Conservation (phyloP, 2,888 invertebrate species). For the Macropis europaea region DNA sequence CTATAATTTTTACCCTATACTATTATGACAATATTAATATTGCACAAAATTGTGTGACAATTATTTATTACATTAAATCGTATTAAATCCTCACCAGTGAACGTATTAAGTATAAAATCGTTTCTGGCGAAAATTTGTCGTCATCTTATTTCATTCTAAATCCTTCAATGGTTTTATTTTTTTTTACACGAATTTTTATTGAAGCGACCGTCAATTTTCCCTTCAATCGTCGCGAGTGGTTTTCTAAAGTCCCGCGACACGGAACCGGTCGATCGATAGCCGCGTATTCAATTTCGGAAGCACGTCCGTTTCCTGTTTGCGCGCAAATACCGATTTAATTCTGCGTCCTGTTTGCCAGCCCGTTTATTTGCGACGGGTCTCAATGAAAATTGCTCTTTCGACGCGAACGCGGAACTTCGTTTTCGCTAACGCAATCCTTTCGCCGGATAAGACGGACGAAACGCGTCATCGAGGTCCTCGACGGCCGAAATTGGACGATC, state of each 20-base stretch:
- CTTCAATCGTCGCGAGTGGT: not conserved
- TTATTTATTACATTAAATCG: too few relatives aligned
- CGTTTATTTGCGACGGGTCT: slow-evolving; percentile 56
- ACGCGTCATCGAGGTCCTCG: not conserved
- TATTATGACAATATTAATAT: too few relatives aligned
- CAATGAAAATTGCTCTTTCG: slow-evolving; percentile 60
- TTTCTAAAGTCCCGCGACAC: not conserved
- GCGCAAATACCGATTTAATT: slow-evolving; percentile 71
- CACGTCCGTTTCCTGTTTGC: slow-evolving; percentile 67
- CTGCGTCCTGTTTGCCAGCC: slow-evolving; percentile 67
- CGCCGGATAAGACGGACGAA: not conserved
- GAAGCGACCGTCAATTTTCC: not conserved
- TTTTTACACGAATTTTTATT: not conserved
- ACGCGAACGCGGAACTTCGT: slow-evolving; percentile 15
- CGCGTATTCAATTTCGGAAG: slow-evolving; percentile 67
- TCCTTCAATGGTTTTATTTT: too few relatives aligned
- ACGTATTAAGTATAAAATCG: too few relatives aligned
- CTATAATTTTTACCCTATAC: too few relatives aligned
- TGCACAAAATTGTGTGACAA: too few relatives aligned
- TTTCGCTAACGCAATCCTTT: not conserved
- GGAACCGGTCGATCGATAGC: slow-evolving; percentile 42
- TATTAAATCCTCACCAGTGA: too few relatives aligned
- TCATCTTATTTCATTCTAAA: too few relatives aligned
- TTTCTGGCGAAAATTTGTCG: too few relatives aligned
- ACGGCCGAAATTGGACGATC: too few relatives aligned